phyloP scores from a whole-genome alignment of 2,888 invertebrate species.

The Drosophila anomalata region DNA sequence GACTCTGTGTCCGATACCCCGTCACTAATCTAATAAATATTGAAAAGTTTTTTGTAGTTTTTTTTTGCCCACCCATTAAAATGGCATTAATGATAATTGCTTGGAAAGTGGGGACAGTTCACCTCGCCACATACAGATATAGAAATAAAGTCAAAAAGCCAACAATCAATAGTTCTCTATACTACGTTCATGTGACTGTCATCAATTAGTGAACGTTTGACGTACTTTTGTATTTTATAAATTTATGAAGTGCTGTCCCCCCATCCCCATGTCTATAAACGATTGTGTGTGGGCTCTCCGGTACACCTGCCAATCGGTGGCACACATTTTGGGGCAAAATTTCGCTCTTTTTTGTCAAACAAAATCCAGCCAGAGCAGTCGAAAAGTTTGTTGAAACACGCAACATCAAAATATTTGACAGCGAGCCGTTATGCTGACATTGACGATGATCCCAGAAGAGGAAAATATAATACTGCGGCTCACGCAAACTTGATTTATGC shows the following conservation, averaged over 20 bases:
- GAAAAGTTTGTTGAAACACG: slow-evolving; percentile 54
- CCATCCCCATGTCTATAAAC: slow-evolving; percentile 8
- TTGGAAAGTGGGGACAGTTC: slow-evolving; percentile 37
- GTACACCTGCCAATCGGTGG: slow-evolving; percentile 12
- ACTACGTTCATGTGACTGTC: slow-evolving; percentile 25
- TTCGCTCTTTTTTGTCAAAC: slow-evolving; percentile 49
- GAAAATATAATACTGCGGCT: slow-evolving; percentile 21
- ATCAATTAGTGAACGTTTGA: slow-evolving; percentile 42
- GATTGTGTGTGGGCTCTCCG: slow-evolving; percentile 4
- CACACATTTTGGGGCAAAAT: slow-evolving; percentile 40
- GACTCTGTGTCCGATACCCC: slow-evolving; percentile 13
- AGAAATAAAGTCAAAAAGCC: slow-evolving; percentile 28
- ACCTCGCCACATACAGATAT: slow-evolving; percentile 2
- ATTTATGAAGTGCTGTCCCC: slow-evolving; percentile 27
- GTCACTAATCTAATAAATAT: slow-evolving; percentile 17
- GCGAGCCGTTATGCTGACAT: slow-evolving; percentile 54
- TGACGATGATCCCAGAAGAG: slow-evolving; percentile 50
- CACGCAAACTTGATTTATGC: slow-evolving; percentile 64
- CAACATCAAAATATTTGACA: slow-evolving; percentile 57
- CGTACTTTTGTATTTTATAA: slow-evolving; percentile 36
- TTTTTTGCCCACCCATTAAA: slow-evolving; percentile 38
- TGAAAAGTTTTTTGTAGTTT: slow-evolving; percentile 16
- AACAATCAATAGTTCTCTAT: slow-evolving; percentile 36
- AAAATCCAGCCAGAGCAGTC: slow-evolving; percentile 40
- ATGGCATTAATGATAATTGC: slow-evolving; percentile 46